These are phyloP conservation scores for Resseliella maxima DNA, from an alignment of 2,888 invertebrate genomes.

Conservation along the genomic window DNA sequence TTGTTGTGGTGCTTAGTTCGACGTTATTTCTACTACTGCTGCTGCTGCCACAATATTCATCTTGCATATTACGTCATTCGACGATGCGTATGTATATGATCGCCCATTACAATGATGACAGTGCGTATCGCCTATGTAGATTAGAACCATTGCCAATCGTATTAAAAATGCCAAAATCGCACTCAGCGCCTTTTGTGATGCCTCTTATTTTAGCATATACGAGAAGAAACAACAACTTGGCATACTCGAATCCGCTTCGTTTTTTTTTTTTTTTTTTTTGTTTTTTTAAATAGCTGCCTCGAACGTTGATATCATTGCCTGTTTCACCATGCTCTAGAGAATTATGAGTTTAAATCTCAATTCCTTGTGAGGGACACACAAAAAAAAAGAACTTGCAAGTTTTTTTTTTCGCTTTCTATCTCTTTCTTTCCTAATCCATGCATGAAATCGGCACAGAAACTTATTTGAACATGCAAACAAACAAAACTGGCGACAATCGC, in stretches of 20 bases:
- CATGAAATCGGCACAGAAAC: background rate
- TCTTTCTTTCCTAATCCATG: background rate
- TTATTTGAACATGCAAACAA: background rate
- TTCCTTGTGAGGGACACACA: background rate
- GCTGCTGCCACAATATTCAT: background rate
- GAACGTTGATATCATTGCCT: background rate
- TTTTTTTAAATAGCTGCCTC: background rate
- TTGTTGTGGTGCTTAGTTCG: background rate
- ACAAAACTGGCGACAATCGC: background rate
- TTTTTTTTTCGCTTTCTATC: too few species aligned
- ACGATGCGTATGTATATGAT: background rate
- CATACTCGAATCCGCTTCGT: background rate
- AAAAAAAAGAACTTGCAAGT: background rate
- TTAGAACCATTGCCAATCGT: background rate
- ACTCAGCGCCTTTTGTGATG: background rate
- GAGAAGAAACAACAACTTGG: background rate
- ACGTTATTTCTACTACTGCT: background rate
- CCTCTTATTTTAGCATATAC: background rate
- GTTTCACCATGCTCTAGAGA: background rate
- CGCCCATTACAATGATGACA: constrained; percentile 31
- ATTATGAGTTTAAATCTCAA: background rate
- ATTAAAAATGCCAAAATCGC: background rate
- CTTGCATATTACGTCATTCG: constrained; percentile 46
- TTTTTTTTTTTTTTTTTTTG: constrained; percentile 31
- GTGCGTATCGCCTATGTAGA: constrained; percentile 21